A percentile compares a stretch with the other conserved stretches of the same genome.
Evolutionary conservation across 2,888 invertebrate species (phyloP).

Genomic region (Laspeyria flexula): DNA sequence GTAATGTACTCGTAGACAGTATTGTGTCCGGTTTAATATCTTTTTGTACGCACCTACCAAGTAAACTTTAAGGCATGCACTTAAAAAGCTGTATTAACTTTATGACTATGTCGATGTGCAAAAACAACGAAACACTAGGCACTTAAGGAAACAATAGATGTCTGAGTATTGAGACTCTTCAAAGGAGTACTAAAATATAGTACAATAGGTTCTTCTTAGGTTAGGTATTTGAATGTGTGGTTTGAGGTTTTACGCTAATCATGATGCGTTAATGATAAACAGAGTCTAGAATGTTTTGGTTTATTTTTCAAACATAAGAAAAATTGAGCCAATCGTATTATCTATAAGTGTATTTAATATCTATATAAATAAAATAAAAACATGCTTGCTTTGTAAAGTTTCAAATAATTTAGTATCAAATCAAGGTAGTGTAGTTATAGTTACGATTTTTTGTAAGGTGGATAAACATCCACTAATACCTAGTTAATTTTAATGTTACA

Average conservation of each 20-base stretch:
- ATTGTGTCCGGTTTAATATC: background rate
- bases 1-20: slow-evolving; percentile 6
- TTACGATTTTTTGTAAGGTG: too few relatives aligned
- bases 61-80: slow-evolving; percentile 1
- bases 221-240: background rate
- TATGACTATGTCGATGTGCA: slow-evolving; percentile 7
- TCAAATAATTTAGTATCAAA: too few relatives aligned
- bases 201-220: background rate
- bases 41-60: slow-evolving; percentile 4
- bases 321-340: too few relatives aligned
- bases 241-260: background rate
- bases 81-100: slow-evolving; percentile 7
- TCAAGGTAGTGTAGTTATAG: too few relatives aligned
- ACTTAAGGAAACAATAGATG: slow-evolving; percentile 3
- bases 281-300: background rate
- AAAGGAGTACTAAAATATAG: slow-evolving; percentile 5
- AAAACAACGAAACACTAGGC: slow-evolving; percentile 7
- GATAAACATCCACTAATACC: too few relatives aligned
- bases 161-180: background rate
- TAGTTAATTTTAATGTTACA: too few relatives aligned
- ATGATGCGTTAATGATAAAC: background rate
- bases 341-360: too few relatives aligned
- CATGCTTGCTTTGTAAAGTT: too few relatives aligned
- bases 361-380: too few relatives aligned
- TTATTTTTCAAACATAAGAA: background rate